These are phyloP conservation scores for Platanista minor DNA, from an alignment of 2,113 vertebrate species.

Conservation along the genomic window DNA sequence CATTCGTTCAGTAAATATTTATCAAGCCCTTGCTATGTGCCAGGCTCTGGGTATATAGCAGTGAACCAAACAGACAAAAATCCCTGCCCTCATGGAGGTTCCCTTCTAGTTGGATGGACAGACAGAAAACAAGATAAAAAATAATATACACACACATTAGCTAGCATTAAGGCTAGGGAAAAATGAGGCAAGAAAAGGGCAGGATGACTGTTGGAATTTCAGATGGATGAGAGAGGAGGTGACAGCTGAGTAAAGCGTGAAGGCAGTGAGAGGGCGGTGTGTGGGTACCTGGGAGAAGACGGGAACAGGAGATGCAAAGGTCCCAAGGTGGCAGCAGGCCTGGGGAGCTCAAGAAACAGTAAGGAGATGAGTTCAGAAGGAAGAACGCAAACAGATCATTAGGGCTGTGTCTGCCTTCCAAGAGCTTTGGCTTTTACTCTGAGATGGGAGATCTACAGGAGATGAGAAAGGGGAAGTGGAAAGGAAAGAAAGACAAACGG, in stretches of 20 bases:
- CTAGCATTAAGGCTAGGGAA: background rate
- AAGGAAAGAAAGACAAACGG: background rate
- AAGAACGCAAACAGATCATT: background rate
- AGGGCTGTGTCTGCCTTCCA: background rate
- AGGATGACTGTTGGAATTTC: background rate
- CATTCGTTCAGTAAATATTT: background rate
- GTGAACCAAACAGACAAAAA: background rate
- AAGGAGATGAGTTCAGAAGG: background rate
- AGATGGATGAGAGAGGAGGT: background rate
- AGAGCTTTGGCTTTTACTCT: background rate
- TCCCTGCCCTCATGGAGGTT: background rate
- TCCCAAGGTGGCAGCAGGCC: too few species aligned
- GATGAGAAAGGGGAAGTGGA: background rate
- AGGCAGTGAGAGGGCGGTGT: fast-evolving
- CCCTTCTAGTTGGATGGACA: background rate
- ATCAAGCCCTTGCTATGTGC: background rate
- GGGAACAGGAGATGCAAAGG: background rate
- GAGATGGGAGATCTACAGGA: background rate
- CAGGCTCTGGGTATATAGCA: background rate
- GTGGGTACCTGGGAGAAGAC: background rate
- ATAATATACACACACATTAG: background rate
- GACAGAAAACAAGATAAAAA: background rate
- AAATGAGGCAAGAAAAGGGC: background rate
- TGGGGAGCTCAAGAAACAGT: background rate
- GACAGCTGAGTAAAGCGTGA: background rate